phyloP scores from a whole-genome alignment of 2,113 vertebrate species.

The Columba livia region DNA sequence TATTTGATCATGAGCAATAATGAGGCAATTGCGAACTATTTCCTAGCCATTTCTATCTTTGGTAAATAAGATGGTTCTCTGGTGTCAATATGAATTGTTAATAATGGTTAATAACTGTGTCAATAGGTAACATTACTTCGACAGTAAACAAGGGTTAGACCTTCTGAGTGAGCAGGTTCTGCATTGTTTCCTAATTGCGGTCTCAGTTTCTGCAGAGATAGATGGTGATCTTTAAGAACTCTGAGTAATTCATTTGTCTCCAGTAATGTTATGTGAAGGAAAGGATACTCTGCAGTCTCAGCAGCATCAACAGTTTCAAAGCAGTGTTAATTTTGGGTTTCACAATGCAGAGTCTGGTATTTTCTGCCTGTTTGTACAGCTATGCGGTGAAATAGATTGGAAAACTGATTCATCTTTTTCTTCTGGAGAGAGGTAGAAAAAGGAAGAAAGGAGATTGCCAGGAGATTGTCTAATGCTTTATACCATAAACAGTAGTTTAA shows the following conservation, averaged over 20 bases:
- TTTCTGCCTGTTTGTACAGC: neutral
- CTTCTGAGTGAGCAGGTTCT: neutral
- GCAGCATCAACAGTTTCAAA: accelerated
- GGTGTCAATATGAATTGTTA: neutral
- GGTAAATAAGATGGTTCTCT: neutral
- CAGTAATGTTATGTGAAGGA: neutral
- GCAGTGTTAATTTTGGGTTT: neutral
- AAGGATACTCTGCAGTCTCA: neutral
- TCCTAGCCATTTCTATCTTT: neutral
- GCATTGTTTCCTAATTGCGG: neutral
- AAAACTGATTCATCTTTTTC: neutral
- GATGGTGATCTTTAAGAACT: neutral
- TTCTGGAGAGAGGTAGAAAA: neutral
- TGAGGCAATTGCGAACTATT: neutral
- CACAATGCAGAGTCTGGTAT: neutral
- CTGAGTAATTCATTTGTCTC: neutral
- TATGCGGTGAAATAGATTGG: neutral
- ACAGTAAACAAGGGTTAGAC: neutral
- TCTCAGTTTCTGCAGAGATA: neutral
- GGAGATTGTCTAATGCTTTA: neutral
- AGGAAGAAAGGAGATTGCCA: neutral
- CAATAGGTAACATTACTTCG: neutral
- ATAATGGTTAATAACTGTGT: neutral
- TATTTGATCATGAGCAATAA: neutral
- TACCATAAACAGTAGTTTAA: neutral